These are phyloP conservation scores for Eucriotettix oculatus DNA, from an alignment of 2,888 invertebrate genomes.

Conservation along the genomic window DNA sequence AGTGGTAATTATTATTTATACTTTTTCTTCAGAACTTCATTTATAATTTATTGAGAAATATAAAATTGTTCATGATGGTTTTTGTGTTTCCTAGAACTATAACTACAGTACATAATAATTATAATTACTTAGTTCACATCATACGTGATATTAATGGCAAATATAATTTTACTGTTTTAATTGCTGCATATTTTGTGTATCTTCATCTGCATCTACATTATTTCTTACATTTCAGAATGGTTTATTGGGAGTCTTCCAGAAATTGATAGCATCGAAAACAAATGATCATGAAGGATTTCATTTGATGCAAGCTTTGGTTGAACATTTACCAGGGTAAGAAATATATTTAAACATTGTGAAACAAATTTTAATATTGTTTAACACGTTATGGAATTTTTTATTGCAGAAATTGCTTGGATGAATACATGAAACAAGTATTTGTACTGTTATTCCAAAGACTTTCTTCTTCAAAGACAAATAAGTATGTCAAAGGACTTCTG, in stretches of 20 bases:
- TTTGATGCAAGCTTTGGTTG: slow-evolving; percentile 70
- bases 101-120: too few relatives aligned
- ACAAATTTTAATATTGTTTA: not conserved
- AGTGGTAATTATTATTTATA: slow-evolving; percentile 35
- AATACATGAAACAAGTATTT: slow-evolving; percentile 75
- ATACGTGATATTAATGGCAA: too few relatives aligned
- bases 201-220: too few relatives aligned
- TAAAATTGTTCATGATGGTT: too few relatives aligned
- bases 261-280: slow-evolving; percentile 83
- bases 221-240: slow-evolving; percentile 37
- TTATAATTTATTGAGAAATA: too few relatives aligned
- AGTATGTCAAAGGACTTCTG: slow-evolving; percentile 78
- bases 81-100: too few relatives aligned
- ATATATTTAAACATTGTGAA: not conserved
- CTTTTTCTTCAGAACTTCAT: not conserved
- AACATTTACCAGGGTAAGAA: slow-evolving; percentile 63
- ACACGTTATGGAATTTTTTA: slow-evolving; percentile 1
- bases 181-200: too few relatives aligned
- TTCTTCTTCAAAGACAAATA: slow-evolving; percentile 85
- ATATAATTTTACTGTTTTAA: too few relatives aligned
- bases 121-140: too few relatives aligned
- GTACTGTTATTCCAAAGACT: slow-evolving; percentile 84
- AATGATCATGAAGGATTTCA: slow-evolving; percentile 95
- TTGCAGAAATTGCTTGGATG: slow-evolving; percentile 51
- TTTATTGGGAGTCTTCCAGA: slow-evolving; percentile 88